phyloP scores from a whole-genome alignment of 1,140 invertebrate species.

The Phenacoccus solenopsis region DNA sequence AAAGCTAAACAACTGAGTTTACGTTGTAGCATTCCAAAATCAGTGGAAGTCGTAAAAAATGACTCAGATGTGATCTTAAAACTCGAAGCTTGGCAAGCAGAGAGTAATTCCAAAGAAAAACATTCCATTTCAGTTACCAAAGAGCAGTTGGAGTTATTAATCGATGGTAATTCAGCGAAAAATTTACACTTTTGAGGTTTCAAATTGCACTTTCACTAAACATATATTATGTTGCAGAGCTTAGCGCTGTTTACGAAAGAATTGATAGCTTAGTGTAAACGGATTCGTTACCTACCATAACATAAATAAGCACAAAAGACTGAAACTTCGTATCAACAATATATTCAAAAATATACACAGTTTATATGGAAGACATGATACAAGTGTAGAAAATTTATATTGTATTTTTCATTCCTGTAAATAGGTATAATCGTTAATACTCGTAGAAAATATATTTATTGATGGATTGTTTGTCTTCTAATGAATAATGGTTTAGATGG shows the following conservation, averaged over 20 bases:
- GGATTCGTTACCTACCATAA: neutral
- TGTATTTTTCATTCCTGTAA: neutral
- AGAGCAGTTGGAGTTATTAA: neutral
- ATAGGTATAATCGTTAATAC: neutral
- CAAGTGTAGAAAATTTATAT: neutral
- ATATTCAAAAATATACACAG: neutral
- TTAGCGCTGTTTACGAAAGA: neutral
- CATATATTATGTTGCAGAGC: neutral
- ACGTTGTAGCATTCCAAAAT: slow-evolving; percentile 11
- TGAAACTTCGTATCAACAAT: neutral
- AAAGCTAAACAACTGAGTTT: slow-evolving; percentile 18
- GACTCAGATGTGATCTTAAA: neutral
- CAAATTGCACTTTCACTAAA: no score
- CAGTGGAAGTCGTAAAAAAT: neutral
- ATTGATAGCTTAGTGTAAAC: neutral
- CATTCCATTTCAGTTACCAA: neutral
- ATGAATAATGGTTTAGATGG: no score
- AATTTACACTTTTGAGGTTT: neutral
- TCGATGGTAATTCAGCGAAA: neutral
- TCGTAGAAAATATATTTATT: no score
- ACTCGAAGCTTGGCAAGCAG: slow-evolving; percentile 1
- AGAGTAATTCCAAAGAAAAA: neutral
- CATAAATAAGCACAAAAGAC: neutral
- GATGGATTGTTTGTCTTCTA: no score
- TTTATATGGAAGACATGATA: neutral